Evolutionary conservation across 2,113 vertebrate genomes (phyloP).

Genomic region (Ascaphus truei): DNA sequence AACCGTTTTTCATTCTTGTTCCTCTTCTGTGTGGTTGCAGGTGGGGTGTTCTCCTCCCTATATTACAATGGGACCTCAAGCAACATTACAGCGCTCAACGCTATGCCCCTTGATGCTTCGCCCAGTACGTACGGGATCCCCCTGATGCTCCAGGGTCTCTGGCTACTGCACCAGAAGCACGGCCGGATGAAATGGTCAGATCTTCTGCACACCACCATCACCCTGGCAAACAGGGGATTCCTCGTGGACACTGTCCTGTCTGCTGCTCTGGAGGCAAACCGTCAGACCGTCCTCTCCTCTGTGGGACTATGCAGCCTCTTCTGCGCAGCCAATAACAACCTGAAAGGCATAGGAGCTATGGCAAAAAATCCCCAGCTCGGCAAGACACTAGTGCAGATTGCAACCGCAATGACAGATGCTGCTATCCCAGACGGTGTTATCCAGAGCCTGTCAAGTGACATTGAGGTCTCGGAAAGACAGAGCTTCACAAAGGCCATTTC

Average conservation of each 20-base stretch:
- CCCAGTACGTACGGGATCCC: slow-evolving; percentile 33
- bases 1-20: no score
- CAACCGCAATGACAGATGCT: not conserved
- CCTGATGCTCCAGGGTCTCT: slow-evolving; percentile 32
- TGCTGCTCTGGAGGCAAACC: slow-evolving; percentile 41
- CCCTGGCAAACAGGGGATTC: slow-evolving; percentile 53
- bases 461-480: slow-evolving; percentile 31
- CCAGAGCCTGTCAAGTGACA: slow-evolving; percentile 43
- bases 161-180: slow-evolving; percentile 42
- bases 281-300: slow-evolving; percentile 38
- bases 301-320: slow-evolving; percentile 47
- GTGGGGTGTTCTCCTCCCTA: slow-evolving; percentile 49
- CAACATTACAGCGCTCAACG: slow-evolving; percentile 44
- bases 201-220: slow-evolving; percentile 36
- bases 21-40: slow-evolving; percentile 16
- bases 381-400: slow-evolving; percentile 40
- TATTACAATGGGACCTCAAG: slow-evolving; percentile 36
- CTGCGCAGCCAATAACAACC: slow-evolving; percentile 13
- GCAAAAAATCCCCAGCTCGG: slow-evolving; percentile 40
- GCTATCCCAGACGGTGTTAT: slow-evolving; percentile 40
- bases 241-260: slow-evolving; percentile 46
- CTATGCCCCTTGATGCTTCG: slow-evolving; percentile 35
- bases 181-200: slow-evolving; percentile 52
- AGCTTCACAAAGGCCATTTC: slow-evolving; percentile 12
- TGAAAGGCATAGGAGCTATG: slow-evolving; percentile 37